A percentile compares a stretch with the other conserved stretches of the same genome.
These are phyloP conservation scores for Oncorhynchus kisutch DNA, from an alignment of 2,113 vertebrate species.

Conservation along the genomic window DNA sequence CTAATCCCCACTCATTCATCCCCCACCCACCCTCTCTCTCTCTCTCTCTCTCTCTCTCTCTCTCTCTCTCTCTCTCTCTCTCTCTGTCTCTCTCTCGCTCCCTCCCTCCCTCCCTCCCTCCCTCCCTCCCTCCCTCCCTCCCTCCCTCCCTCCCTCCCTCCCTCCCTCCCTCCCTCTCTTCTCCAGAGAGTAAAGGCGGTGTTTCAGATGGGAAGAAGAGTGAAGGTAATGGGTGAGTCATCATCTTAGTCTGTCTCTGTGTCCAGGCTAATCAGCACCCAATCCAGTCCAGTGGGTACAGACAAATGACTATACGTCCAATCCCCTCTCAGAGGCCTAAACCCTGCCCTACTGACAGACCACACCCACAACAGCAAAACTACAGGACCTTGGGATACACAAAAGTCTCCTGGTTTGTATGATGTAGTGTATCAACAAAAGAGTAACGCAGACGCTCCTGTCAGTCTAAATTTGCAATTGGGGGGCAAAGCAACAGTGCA, in stretches of 20 bases:
- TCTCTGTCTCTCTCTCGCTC: background rate
- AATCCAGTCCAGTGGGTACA: background rate
- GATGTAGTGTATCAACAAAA: too few species aligned
- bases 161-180: background rate
- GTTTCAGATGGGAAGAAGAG: constrained; percentile 54
- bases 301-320: constrained; percentile 5
- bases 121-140: too few species aligned
- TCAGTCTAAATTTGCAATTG: too few species aligned
- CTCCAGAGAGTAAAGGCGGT: constrained; percentile 51
- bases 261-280: constrained; percentile 21
- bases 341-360: constrained; percentile 36
- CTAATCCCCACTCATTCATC: constrained; percentile 36
- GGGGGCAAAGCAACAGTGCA: too few species aligned
- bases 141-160: too few species aligned
- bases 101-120: background rate
- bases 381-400: too few species aligned
- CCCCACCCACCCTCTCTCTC: too few species aligned
- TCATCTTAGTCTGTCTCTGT: constrained; percentile 26
- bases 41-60: too few species aligned
- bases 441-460: too few species aligned
- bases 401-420: too few species aligned
- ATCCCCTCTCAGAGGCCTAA: constrained; percentile 39
- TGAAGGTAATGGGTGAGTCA: constrained; percentile 63
- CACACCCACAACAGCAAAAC: background rate
- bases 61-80: background rate